Conservation (phyloP, 2,113 vertebrate genomes). For the Phoenicopterus ruber region DNA sequence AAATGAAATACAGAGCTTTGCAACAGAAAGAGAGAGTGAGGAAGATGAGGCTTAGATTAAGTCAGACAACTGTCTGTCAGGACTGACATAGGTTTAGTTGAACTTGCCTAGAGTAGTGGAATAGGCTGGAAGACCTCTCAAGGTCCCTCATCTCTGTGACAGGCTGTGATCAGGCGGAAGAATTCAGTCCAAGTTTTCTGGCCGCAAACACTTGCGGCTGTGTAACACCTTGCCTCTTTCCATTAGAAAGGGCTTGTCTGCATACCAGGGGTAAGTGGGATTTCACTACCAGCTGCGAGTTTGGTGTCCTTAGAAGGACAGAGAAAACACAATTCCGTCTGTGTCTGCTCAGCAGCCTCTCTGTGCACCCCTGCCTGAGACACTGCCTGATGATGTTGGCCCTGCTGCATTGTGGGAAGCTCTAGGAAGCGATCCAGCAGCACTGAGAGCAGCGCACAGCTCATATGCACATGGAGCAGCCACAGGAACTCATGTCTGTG, state of each 20-base stretch:
- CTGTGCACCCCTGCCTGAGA: neutral
- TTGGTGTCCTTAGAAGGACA: neutral
- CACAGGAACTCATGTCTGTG: neutral
- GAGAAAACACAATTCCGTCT: neutral
- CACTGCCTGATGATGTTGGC: neutral
- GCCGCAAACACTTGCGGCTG: neutral
- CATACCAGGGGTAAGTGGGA: neutral
- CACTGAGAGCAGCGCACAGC: neutral
- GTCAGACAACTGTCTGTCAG: neutral
- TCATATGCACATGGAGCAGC: fast-evolving
- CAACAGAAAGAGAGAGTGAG: neutral
- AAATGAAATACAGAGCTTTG: neutral
- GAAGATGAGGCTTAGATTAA: neutral
- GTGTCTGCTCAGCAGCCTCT: neutral
- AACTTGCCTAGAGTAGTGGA: neutral
- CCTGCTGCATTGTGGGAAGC: neutral
- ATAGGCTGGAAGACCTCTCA: neutral
- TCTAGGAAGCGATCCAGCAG: neutral
- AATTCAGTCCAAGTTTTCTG: neutral
- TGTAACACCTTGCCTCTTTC: neutral
- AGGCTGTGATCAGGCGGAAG: neutral
- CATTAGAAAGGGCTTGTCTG: neutral
- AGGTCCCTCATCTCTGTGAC: neutral
- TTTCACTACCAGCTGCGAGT: neutral
- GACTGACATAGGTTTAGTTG: neutral